A percentile compares a stretch with the other conserved stretches of the same genome.
phyloP scores from a whole-genome alignment of 53 echinoderm and acorn worm genomes.

The Arbacia lixula region DNA sequence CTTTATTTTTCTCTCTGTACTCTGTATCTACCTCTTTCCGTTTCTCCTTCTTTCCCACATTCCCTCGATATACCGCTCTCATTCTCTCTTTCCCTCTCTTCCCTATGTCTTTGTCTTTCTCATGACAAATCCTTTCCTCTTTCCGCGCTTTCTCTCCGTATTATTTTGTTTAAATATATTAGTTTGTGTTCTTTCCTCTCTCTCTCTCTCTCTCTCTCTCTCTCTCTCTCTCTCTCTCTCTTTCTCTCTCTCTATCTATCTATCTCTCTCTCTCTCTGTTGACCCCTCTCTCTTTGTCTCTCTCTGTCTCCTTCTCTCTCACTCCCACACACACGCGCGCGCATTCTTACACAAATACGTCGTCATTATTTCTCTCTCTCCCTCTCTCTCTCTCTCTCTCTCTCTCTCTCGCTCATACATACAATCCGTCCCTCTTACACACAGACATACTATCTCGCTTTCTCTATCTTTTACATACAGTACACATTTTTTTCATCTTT shows the following conservation, averaged over 20 bases:
- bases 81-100: neutral
- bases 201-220: neutral
- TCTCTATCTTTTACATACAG: too few relatives aligned
- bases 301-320: neutral
- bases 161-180: constrained; percentile 3
- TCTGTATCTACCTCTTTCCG: too few relatives aligned
- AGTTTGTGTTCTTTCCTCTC: neutral
- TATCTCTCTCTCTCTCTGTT: neutral
- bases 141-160: neutral
- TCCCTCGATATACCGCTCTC: neutral
- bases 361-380: neutral
- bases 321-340: neutral
- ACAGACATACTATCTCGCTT: too few relatives aligned
- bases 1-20: neutral
- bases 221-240: constrained; percentile 15
- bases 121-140: neutral
- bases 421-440: too few relatives aligned
- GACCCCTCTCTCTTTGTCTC: neutral
- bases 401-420: neutral
- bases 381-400: neutral
- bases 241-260: neutral
- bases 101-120: neutral
- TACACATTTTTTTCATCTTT: too few relatives aligned
- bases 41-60: neutral
- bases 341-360: neutral